Percentiles rank a stretch among this genome's conserved stretches.
These are phyloP conservation scores for Natator depressus DNA, from an alignment of 2,113 vertebrate species.

Conservation along the genomic window DNA sequence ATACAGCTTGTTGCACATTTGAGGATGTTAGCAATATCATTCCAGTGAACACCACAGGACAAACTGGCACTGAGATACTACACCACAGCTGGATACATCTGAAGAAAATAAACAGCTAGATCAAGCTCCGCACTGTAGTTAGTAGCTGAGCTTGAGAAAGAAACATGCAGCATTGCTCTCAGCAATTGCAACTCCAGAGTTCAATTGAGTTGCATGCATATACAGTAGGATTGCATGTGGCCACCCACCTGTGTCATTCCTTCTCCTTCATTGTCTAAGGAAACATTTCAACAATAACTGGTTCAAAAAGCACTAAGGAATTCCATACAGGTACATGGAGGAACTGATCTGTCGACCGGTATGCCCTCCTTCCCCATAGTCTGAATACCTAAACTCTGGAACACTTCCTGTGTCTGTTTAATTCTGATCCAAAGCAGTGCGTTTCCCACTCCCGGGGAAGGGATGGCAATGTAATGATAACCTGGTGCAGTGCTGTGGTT, in stretches of 20 bases:
- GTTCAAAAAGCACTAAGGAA: not conserved
- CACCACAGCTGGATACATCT: not conserved
- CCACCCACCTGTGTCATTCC: not conserved
- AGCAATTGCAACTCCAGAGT: not conserved
- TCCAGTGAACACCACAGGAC: not conserved
- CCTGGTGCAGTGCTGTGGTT: not conserved
- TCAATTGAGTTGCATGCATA: not conserved
- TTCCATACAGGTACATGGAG: not conserved
- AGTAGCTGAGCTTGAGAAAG: fast-evolving
- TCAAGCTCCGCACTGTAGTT: not conserved
- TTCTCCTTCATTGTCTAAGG: not conserved
- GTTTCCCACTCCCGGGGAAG: not conserved
- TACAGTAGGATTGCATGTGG: fast-evolving
- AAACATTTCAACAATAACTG: not conserved
- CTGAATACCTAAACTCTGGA: not conserved
- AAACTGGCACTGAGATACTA: conserved; percentile 38
- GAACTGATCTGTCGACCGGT: not conserved
- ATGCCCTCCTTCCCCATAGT: not conserved
- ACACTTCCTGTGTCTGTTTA: not conserved
- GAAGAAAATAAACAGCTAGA: not conserved
- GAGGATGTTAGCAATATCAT: not conserved
- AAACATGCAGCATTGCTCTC: not conserved
- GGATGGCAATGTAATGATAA: not conserved
- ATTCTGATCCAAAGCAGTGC: not conserved
- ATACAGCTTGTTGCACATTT: not conserved